Evolutionary conservation across 1,140 invertebrate species (phyloP), one percentile per base, ranked within the genome.

Genomic region (Epicauta chinensis): DNA sequence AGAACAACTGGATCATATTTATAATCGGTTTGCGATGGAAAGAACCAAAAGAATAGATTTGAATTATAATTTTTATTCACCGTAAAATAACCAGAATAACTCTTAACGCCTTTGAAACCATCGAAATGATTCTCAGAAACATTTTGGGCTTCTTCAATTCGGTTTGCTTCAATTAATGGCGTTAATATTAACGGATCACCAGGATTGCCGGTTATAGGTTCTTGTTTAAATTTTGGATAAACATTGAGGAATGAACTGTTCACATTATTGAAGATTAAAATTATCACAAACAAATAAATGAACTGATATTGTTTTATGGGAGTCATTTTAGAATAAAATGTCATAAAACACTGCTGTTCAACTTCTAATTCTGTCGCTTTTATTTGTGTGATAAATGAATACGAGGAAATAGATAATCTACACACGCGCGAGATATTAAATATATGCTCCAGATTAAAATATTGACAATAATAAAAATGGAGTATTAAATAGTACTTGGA

Each of bases 21-120:
- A 40, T 63, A 64, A 36, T 70, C 62, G 4, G 58, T 70, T 59
- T 77, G 71, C 1, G 82, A 73, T 13, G 84, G 83, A 60, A 89
- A 88, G 66, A 82, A 89, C 86, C 86, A 89, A 68, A 89, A 88
- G 66, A 86, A 89, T 53, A 84, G 66, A 68, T 89, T 86, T 2
- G 82, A 84, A 59, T 81, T 73, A 55, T 72, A 79, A 1, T 68
- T 63, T 66, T 80, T 75, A 62, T 89, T 78, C 2, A 88, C 80
- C 0, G 85, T 88, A 10, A 89, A 75, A 60, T 80, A 87, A 11
- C 85, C 87, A 31, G 83, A 75, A 65, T 62, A 66, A 52, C 65
- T 64, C 43, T 47, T 49, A 12, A 64, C 47, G 3, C 61, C 57
- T 50, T 62, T 61, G 39, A 70, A 69, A 67, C 42, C 77, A 76